Conservation (phyloP, 1,140 invertebrate genomes). For the Zaprionus ghesquierei region DNA sequence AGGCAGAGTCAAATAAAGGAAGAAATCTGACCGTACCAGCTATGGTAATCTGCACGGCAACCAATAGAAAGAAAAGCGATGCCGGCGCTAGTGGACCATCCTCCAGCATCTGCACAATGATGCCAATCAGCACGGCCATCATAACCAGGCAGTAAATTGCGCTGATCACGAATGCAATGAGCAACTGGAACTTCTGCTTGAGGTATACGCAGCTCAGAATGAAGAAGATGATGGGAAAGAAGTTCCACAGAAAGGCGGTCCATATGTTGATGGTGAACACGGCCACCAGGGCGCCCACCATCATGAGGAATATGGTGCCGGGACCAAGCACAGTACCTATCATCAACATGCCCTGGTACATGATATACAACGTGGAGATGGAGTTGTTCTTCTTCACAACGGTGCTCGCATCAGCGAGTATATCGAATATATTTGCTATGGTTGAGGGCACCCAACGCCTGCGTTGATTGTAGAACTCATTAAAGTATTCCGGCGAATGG, state of each 20-base stretch:
- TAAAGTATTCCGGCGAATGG: constrained; percentile 93
- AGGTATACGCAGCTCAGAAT: constrained; percentile 89
- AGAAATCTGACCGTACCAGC: constrained; percentile 76
- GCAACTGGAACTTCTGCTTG: constrained; percentile 88
- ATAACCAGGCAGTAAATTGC: constrained; percentile 93
- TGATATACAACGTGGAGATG: constrained; percentile 92
- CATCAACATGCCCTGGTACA: constrained; percentile 89
- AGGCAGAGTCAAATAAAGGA: neutral
- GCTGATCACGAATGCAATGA: constrained; percentile 90
- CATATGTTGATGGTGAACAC: constrained; percentile 91
- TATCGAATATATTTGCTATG: constrained; percentile 93
- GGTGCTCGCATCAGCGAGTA: constrained; percentile 88
- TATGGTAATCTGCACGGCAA: constrained; percentile 86
- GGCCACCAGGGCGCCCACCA: constrained; percentile 93
- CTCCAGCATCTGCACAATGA: constrained; percentile 90
- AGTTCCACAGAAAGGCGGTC: constrained; percentile 90
- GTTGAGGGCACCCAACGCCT: constrained; percentile 95
- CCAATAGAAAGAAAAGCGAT: constrained; percentile 89
- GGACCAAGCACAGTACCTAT: constrained; percentile 82
- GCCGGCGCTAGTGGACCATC: constrained; percentile 91
- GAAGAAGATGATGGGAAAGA: constrained; percentile 89
- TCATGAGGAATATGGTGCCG: constrained; percentile 94
- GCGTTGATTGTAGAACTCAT: constrained; percentile 94
- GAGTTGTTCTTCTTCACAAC: constrained; percentile 93
- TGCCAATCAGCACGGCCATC: constrained; percentile 96